These are phyloP conservation scores for Phlogophora meticulosa DNA, from an alignment of 2,888 invertebrate species.

Conservation along the genomic window DNA sequence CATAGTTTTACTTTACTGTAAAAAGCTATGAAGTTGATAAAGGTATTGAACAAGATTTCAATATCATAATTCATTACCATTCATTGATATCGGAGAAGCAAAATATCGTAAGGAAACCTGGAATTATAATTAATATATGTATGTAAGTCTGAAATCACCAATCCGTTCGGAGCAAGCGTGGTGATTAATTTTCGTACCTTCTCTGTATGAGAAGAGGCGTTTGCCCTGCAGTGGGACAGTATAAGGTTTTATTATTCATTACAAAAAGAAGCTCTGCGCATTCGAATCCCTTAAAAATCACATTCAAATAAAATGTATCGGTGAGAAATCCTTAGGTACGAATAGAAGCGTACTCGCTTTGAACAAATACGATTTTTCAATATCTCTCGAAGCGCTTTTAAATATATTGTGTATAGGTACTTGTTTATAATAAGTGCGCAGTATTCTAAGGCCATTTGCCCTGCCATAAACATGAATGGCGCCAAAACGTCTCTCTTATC, in stretches of 20 bases:
- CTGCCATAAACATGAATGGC: constrained; percentile 90
- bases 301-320: constrained; percentile 28
- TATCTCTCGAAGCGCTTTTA: constrained; percentile 69
- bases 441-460: constrained; percentile 89
- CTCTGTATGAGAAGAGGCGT: too few relatives aligned
- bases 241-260: too few relatives aligned
- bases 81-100: too few relatives aligned
- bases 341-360: constrained; percentile 34
- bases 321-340: constrained; percentile 2
- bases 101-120: too few relatives aligned
- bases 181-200: too few relatives aligned
- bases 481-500: constrained; percentile 91
- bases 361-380: constrained; percentile 72
- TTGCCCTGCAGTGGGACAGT: too few relatives aligned
- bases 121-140: too few relatives aligned
- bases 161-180: too few relatives aligned
- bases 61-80: background rate
- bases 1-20: constrained; percentile 14
- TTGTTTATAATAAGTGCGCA: constrained; percentile 90
- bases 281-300: background rate
- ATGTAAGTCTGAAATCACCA: too few relatives aligned
- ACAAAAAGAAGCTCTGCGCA: background rate
- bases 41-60: background rate
- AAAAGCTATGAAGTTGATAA: constrained; percentile 8
- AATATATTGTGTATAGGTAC: constrained; percentile 79